phyloP scores from a whole-genome alignment of 2,797 vertebrate genomes.

The Pogoniulus pusillus region DNA sequence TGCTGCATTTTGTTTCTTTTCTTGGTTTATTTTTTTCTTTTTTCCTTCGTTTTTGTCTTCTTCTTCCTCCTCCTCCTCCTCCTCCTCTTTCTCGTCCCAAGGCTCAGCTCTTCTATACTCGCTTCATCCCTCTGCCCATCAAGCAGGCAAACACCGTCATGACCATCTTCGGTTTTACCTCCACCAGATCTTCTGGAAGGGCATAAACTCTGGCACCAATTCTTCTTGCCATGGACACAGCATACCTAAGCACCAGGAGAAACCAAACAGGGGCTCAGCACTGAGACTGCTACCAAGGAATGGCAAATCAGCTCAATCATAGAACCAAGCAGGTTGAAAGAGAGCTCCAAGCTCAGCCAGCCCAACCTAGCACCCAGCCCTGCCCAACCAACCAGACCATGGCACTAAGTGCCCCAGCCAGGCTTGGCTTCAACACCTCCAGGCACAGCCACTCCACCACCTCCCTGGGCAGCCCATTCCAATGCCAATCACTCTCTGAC shows the following conservation, averaged over 20 bases:
- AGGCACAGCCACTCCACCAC: too few species aligned
- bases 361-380: too few species aligned
- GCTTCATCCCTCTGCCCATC: conserved; percentile 96
- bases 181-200: conserved; percentile 93
- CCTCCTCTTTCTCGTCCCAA: background rate
- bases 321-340: too few species aligned
- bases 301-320: background rate
- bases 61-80: background rate
- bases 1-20: background rate
- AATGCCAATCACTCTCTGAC: too few species aligned
- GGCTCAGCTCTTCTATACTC: conserved; percentile 75
- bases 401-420: too few species aligned
- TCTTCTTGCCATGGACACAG: conserved; percentile 94
- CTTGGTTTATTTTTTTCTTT: too few species aligned
- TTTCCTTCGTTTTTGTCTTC: too few species aligned
- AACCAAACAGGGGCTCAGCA: background rate
- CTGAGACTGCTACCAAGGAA: background rate
- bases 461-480: too few species aligned
- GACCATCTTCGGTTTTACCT: conserved; percentile 97
- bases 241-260: conserved; percentile 79
- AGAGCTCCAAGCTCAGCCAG: too few species aligned
- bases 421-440: too few species aligned
- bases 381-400: too few species aligned
- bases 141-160: conserved; percentile 98
- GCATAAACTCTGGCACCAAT: conserved; percentile 95